Evolutionary conservation across 2,113 vertebrate genomes (phyloP).

Genomic region (Cavia porcellus): DNA sequence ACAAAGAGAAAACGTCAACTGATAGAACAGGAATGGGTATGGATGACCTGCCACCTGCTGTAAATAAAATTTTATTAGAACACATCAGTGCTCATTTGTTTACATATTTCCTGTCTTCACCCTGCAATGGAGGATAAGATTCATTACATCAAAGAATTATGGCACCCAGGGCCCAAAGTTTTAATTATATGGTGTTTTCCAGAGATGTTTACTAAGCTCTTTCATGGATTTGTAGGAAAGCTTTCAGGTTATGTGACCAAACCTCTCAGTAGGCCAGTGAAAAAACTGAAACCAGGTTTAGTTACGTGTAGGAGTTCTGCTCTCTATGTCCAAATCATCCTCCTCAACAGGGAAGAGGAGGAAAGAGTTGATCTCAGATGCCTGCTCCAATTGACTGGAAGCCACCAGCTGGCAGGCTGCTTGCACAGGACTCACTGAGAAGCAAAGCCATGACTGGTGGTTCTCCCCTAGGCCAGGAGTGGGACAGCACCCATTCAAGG

Average conservation of each 20-base stretch:
- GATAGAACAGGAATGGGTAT: background rate
- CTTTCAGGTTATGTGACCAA: background rate
- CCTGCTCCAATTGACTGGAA: background rate
- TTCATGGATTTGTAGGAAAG: background rate
- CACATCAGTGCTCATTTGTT: background rate
- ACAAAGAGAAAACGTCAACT: background rate
- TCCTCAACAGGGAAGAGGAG: background rate
- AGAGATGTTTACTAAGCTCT: background rate
- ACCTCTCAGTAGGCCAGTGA: background rate
- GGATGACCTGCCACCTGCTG: background rate
- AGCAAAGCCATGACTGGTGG: background rate
- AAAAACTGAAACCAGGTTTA: background rate
- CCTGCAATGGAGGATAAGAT: background rate
- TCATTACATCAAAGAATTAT: background rate
- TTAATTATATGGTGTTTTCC: background rate
- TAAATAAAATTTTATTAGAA: background rate
- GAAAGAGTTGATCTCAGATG: background rate
- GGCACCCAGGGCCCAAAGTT: background rate
- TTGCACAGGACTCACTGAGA: background rate
- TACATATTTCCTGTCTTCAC: background rate
- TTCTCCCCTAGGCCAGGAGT: background rate
- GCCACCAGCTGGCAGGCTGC: background rate
- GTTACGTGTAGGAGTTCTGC: background rate
- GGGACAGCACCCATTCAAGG: background rate
- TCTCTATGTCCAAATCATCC: background rate